A percentile compares a stretch with the other conserved stretches of the same genome.
These are phyloP conservation scores for Aplocera efformata DNA, from an alignment of 2,888 invertebrate genomes.

Conservation along the genomic window DNA sequence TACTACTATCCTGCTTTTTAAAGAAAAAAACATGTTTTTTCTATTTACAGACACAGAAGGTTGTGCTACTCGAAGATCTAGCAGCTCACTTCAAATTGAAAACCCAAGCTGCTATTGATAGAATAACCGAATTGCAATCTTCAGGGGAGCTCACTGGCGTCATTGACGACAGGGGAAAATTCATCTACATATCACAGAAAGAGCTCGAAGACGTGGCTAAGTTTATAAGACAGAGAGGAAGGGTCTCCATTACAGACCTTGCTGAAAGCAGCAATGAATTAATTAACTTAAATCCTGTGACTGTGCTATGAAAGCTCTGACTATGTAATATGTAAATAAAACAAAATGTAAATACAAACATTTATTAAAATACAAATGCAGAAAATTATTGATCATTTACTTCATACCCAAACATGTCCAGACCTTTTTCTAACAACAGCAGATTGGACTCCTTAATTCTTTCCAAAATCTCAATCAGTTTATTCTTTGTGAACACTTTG, in stretches of 20 bases:
- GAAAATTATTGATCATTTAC: conserved; percentile 46
- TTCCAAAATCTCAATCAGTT: conserved; percentile 86
- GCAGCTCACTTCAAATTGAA: conserved; percentile 95
- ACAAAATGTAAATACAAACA: conserved; percentile 44
- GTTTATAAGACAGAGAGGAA: conserved; percentile 95
- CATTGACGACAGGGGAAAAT: conserved; percentile 99
- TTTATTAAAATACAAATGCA: conserved; percentile 45
- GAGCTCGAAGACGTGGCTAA: conserved; percentile 96
- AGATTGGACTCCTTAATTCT: conserved; percentile 90
- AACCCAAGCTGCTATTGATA: conserved; percentile 92
- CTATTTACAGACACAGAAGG: conserved; percentile 87
- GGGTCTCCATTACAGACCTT: conserved; percentile 95
- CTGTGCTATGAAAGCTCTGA: conserved; percentile 39
- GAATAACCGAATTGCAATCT: conserved; percentile 91
- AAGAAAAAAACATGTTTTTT: too few relatives aligned
- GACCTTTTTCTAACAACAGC: conserved; percentile 85
- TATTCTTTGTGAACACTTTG: conserved; percentile 88
- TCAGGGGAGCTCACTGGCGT: conserved; percentile 95
- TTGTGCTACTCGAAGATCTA: conserved; percentile 95
- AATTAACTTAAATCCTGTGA: conserved; percentile 88
- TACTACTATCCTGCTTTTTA: too few relatives aligned
- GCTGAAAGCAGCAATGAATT: conserved; percentile 96
- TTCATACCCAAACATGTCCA: conserved; percentile 91
- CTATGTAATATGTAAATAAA: conserved; percentile 34
- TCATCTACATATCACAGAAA: conserved; percentile 96